Evolutionary conservation across 1,140 invertebrate genomes (phyloP).

Genomic region (Megalopta genalis): DNA sequence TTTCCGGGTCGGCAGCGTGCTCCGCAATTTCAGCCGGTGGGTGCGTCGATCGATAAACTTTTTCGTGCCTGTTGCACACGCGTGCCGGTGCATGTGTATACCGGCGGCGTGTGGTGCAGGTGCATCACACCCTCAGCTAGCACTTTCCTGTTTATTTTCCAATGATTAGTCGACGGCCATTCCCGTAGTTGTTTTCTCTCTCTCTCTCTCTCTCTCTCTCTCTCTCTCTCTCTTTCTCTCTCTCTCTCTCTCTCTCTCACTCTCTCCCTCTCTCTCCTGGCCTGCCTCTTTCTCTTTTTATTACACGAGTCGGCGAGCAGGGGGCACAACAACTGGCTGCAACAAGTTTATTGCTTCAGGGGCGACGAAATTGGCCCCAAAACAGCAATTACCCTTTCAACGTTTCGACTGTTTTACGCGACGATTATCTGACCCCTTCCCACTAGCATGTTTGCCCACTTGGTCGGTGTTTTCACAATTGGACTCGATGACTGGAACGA

Average conservation of each 20-base stretch:
- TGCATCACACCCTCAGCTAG: constrained; percentile 50
- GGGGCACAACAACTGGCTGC: constrained; percentile 6
- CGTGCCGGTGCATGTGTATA: constrained; percentile 48
- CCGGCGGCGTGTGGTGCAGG: constrained; percentile 46
- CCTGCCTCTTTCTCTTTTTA: constrained; percentile 42
- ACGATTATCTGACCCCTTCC: constrained; percentile 36
- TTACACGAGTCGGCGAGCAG: constrained; percentile 42
- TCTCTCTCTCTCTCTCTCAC: too few species aligned
- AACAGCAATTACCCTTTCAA: constrained; percentile 53
- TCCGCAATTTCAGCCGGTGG: constrained; percentile 21
- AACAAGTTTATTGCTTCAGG: constrained; percentile 15
- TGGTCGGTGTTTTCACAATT: not conserved
- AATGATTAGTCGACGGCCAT: constrained; percentile 51
- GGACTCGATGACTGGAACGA: not conserved
- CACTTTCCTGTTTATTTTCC: constrained; percentile 61
- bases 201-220: not conserved
- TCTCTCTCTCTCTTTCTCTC: too few species aligned
- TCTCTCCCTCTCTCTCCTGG: too few species aligned
- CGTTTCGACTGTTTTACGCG: constrained; percentile 46
- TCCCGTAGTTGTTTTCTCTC: constrained; percentile 4
- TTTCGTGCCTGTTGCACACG: constrained; percentile 49
- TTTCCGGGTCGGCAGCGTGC: constrained; percentile 22
- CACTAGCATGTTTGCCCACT: not conserved
- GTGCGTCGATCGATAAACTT: constrained; percentile 37
- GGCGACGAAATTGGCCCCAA: constrained; percentile 32